Base-by-base conservation (phyloP, 2,888 invertebrate genomes). In the Cheilosia impressa region DNA sequence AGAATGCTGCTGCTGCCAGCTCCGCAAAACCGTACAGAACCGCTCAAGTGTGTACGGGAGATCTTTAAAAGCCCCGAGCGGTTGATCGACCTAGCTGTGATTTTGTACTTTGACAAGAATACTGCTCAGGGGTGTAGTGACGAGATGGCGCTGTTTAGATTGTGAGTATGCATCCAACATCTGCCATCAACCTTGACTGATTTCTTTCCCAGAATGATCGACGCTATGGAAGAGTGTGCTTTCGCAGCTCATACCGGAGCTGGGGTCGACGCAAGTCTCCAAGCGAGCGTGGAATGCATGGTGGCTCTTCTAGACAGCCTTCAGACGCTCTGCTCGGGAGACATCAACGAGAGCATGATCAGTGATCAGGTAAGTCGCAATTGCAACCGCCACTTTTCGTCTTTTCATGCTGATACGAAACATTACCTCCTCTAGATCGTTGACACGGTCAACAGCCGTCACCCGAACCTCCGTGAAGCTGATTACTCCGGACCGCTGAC, bases 221-320 rank as follows among this genome's bases (percentile, higher is more conserved):
- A 98, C 90, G 97, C 97, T 0, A 96, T 98, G 91, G 97, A 98
- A 92, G 98, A 98, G 92, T 97, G 97, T 80, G 96, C 97, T n/a
- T 95, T 95, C 88, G 91, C 92, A 0, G 90, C 90, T 1, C 90
- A 90, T 17, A 96, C 96, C 87, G 96, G 95, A 63, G 96, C 96
- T 88, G 94, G 95, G 87, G 96, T 96, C 87, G 95, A 96, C 17
- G 94, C 95, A 81, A 95, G 96, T 5, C 93, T 97, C n/a, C 94
- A 95, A 62, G 96, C 96, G 0, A 96, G 96, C 87, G 96, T 97
- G 0, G 96, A 96, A 88, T 97, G 97, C 89, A 96, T 97, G 66
- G 96, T 96, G 5, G 96, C 97, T 0, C 93, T 98, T 87, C 93
- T 98, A 34, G 96, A 96, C 43, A 96, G 97, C 2, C 92, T 98